Evolutionary conservation across 2,888 invertebrate species (phyloP).

Genomic region (Microchrysa polita): DNA sequence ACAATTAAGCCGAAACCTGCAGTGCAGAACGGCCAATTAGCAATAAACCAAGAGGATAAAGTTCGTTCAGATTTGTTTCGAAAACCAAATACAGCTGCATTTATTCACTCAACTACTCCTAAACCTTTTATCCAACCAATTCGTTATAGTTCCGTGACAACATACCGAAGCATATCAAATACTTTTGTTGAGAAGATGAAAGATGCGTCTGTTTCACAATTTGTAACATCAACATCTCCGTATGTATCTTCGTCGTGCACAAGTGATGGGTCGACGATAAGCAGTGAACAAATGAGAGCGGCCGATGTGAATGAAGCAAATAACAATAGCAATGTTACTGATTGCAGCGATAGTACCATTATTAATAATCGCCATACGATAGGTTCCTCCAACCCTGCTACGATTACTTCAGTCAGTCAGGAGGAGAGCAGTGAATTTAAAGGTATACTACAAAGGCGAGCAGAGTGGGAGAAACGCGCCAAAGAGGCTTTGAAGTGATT

Average conservation of each 20-base stretch:
- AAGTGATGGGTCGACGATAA: conserved; percentile 25
- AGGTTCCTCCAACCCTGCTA: conserved; percentile 40
- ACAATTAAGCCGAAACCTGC: conserved; percentile 35
- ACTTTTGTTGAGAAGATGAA: conserved; percentile 41
- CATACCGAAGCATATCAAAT: conserved; percentile 43
- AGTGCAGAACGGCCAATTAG: conserved; percentile 10
- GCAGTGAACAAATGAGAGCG: conserved; percentile 34
- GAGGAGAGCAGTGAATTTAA: conserved; percentile 66
- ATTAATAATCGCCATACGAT: conserved; percentile 48
- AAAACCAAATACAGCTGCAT: neutral
- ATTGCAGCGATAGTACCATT: conserved; percentile 46
- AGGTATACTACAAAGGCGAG: conserved; percentile 77
- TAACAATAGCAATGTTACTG: conserved; percentile 33
- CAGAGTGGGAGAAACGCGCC: conserved; percentile 81
- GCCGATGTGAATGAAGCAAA: conserved; percentile 45
- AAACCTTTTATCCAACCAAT: conserved; percentile 48
- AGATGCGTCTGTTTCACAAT: neutral
- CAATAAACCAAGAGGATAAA: conserved; percentile 24
- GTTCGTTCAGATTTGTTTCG: conserved; percentile 6
- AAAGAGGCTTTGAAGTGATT: conserved; percentile 69
- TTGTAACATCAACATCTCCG: conserved; percentile 23
- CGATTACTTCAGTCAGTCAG: conserved; percentile 50
- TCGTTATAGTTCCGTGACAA: conserved; percentile 45
- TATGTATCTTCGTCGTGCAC: conserved; percentile 49
- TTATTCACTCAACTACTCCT: conserved; percentile 42